Evolutionary conservation across 2,113 vertebrate genomes (phyloP).

Genomic region (Percopsis transmontana): DNA sequence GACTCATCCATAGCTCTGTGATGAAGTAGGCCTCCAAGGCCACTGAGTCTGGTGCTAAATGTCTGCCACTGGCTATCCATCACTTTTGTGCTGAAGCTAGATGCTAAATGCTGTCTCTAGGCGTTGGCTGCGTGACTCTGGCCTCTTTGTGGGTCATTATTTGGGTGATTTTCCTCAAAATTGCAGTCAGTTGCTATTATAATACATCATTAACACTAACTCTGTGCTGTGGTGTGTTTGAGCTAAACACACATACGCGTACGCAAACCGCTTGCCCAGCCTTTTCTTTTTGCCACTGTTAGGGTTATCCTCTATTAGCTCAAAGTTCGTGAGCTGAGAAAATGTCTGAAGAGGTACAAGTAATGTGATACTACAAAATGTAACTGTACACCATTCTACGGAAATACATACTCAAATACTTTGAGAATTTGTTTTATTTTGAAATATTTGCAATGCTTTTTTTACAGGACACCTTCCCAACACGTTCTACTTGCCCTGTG

Average conservation of each 20-base stretch:
- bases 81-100: slow-evolving; percentile 48
- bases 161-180: slow-evolving; percentile 59
- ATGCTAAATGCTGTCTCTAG: slow-evolving; percentile 60
- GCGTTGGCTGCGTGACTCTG: slow-evolving; percentile 54
- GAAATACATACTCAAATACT: too few relatives aligned
- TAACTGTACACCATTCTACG: not conserved
- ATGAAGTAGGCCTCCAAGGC: slow-evolving; percentile 51
- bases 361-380: slow-evolving; percentile 22
- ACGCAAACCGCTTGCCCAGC: slow-evolving; percentile 7
- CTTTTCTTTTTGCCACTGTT: slow-evolving; percentile 27
- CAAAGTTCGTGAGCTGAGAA: not conserved
- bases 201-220: slow-evolving; percentile 53
- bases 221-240: slow-evolving; percentile 11
- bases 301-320: slow-evolving; percentile 31
- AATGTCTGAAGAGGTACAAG: slow-evolving; percentile 2
- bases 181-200: slow-evolving; percentile 46
- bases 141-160: slow-evolving; percentile 65
- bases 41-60: slow-evolving; percentile 71
- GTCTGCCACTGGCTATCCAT: slow-evolving; percentile 53
- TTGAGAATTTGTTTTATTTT: not conserved
- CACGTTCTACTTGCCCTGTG: not conserved
- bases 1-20: slow-evolving; percentile 66
- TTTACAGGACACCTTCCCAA: not conserved
- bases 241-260: slow-evolving; percentile 15
- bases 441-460: not conserved